phyloP scores from a whole-genome alignment of 2,797 vertebrate genomes.

The Parauchenoglanis ngamensis region DNA sequence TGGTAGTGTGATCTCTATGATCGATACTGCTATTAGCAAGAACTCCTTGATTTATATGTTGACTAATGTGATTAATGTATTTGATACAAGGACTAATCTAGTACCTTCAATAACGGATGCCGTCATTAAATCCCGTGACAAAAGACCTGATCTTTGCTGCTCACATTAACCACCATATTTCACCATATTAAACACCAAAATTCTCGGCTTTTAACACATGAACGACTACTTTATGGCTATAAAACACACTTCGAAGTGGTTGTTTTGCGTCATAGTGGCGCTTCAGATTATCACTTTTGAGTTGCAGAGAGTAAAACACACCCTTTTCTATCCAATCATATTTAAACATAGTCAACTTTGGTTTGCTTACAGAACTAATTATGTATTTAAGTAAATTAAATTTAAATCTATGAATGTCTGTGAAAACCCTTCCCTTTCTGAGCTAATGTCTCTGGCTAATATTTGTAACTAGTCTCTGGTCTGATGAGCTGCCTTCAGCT shows the following conservation, averaged over 20 bases:
- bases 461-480: not conserved
- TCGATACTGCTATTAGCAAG: constrained; percentile 50
- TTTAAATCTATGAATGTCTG: not conserved
- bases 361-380: not conserved
- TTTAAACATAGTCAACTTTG: not conserved
- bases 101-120: constrained; percentile 53
- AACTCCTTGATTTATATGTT: constrained; percentile 54
- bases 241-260: not conserved
- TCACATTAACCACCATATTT: constrained; percentile 2
- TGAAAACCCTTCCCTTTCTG: not conserved
- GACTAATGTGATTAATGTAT: constrained; percentile 56
- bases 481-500: not conserved
- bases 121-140: constrained; percentile 50
- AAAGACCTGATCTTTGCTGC: constrained; percentile 59
- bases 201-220: not conserved
- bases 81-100: constrained; percentile 53
- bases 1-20: constrained; percentile 57
- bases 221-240: not conserved
- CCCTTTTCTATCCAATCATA: not conserved
- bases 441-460: not conserved
- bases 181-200: too few species aligned
- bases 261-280: not conserved
- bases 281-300: not conserved
- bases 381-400: not conserved
- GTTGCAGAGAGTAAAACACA: not conserved